Evolutionary conservation across 2,113 vertebrate species (phyloP).

Genomic region (Irena cyanogastra): DNA sequence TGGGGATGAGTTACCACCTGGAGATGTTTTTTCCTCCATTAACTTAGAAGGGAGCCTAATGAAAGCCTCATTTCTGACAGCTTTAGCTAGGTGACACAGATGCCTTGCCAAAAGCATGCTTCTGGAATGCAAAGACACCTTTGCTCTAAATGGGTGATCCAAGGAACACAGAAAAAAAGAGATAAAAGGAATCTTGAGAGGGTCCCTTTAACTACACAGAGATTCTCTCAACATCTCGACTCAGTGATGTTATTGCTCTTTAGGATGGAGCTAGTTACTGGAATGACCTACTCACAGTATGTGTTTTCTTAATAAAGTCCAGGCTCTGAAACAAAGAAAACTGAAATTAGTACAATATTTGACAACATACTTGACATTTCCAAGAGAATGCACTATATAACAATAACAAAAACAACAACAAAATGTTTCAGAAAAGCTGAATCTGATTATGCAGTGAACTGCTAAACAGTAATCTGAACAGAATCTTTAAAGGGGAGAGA

Average conservation of each 20-base stretch:
- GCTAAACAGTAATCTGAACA: background rate
- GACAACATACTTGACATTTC: constrained; percentile 39
- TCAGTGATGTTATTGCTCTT: background rate
- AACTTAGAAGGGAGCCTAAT: background rate
- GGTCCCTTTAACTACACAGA: background rate
- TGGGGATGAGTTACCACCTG: background rate
- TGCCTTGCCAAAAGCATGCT: background rate
- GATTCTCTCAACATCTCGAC: background rate
- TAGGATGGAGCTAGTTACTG: background rate
- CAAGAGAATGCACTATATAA: background rate
- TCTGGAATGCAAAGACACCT: background rate
- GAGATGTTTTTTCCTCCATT: background rate
- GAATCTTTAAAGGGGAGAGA: background rate
- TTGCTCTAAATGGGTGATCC: background rate
- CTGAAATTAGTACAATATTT: constrained; percentile 23
- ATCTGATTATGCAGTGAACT: background rate
- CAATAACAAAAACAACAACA: background rate
- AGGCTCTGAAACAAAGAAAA: background rate
- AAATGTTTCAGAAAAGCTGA: background rate
- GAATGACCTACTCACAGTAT: background rate
- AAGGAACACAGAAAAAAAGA: background rate
- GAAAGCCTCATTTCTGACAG: background rate
- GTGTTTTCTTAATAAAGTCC: background rate
- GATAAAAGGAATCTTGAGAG: background rate
- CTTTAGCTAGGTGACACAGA: background rate